A percentile compares a stretch with the other conserved stretches of the same genome.
Conservation (phyloP, 1,140 invertebrate genomes). For the Melitaea cinxia region DNA sequence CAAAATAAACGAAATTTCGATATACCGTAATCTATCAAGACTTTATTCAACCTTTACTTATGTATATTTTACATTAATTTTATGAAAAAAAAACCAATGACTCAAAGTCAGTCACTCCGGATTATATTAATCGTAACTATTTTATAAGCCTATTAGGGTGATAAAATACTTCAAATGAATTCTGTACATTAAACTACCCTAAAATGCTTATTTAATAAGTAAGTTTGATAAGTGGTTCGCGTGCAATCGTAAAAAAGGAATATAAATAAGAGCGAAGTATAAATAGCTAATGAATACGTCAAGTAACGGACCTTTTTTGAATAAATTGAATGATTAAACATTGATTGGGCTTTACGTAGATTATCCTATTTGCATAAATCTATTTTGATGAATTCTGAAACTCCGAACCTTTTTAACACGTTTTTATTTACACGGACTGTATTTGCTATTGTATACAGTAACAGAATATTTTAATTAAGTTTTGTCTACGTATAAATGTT, state of each 20-base stretch:
- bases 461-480: too few relatives aligned
- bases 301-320: conserved; percentile 20
- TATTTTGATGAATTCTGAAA: conserved; percentile 20
- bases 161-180: not conserved
- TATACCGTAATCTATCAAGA: not conserved
- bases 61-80: not conserved
- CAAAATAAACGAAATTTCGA: not conserved
- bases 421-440: not conserved
- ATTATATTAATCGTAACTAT: not conserved
- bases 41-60: not conserved
- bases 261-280: conserved; percentile 10
- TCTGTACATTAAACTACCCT: conserved; percentile 14
- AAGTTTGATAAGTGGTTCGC: conserved; percentile 18
- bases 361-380: conserved; percentile 34
- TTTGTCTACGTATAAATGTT: too few relatives aligned
- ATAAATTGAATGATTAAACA: conserved; percentile 17
- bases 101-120: not conserved
- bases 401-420: not conserved
- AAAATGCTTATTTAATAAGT: conserved; percentile 27
- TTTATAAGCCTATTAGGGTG: not conserved
- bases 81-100: not conserved
- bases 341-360: conserved; percentile 26
- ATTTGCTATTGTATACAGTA: not conserved
- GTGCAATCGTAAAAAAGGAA: conserved; percentile 16
- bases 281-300: conserved; percentile 24